Conservation (phyloP, 2,888 invertebrate species). For the Ormyrus thymus region DNA sequence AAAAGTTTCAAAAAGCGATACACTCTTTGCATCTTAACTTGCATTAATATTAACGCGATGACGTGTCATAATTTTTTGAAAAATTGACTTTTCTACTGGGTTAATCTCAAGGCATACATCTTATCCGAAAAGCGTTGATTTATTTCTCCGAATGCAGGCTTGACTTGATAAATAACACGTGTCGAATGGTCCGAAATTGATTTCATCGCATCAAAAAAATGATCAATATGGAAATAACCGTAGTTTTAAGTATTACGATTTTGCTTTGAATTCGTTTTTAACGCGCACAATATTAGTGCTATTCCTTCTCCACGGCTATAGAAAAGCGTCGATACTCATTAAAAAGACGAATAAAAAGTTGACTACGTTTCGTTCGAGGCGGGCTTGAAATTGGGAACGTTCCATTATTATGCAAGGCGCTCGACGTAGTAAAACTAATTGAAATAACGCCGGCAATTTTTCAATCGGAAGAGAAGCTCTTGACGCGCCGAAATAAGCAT, state of each 20-base stretch:
- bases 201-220: conserved; percentile 37
- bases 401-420: too few species aligned
- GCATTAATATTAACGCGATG: conserved; percentile 35
- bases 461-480: neutral
- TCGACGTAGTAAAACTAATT: neutral
- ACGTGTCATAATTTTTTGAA: conserved; percentile 35
- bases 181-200: conserved; percentile 36
- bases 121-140: conserved; percentile 40
- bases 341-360: too few species aligned
- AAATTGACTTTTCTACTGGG: conserved; percentile 28
- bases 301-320: too few species aligned
- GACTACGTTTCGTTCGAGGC: too few species aligned
- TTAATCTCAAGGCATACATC: conserved; percentile 34
- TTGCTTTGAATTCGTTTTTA: conserved; percentile 8
- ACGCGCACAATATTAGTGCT: too few species aligned
- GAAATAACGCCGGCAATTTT: neutral
- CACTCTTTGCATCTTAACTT: conserved; percentile 25
- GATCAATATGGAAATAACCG: conserved; percentile 22
- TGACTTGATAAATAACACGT: conserved; percentile 36
- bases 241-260: conserved; percentile 10
- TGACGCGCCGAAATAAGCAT: neutral
- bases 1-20: conserved; percentile 22
- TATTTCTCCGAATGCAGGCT: conserved; percentile 24
- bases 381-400: too few species aligned
- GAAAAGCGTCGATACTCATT: too few species aligned